These are phyloP conservation scores for Anser brachyrhynchus DNA, from an alignment of 2,113 vertebrate genomes.

Conservation along the genomic window DNA sequence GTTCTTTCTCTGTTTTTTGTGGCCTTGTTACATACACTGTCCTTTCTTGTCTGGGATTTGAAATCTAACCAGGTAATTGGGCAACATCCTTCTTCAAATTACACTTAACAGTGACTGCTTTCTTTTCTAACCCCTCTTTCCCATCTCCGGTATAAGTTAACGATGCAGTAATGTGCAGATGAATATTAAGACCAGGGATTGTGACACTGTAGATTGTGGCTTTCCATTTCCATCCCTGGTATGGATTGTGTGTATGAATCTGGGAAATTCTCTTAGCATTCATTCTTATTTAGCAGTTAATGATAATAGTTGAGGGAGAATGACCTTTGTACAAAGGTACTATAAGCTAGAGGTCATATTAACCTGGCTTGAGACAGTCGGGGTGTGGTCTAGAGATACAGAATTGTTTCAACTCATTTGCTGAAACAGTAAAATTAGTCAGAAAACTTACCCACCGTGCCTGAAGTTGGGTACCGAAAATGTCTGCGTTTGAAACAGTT, in stretches of 20 bases:
- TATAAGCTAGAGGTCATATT: neutral
- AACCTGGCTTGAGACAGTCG: neutral
- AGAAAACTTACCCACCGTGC: neutral
- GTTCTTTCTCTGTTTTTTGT: neutral
- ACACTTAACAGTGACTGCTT: neutral
- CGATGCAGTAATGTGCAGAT: rapidly evolving
- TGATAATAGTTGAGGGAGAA: neutral
- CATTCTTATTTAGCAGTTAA: neutral
- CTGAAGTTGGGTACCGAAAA: neutral
- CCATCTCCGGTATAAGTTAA: neutral
- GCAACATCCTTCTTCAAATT: neutral
- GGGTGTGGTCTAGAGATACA: rapidly evolving
- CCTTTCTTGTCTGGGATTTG: neutral
- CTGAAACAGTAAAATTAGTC: neutral
- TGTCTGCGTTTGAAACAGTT: neutral
- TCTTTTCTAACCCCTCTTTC: neutral
- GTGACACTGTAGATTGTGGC: neutral
- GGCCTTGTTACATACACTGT: neutral
- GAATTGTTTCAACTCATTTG: neutral
- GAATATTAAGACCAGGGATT: neutral
- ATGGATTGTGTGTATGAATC: neutral
- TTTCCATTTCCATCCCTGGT: neutral
- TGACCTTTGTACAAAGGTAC: neutral
- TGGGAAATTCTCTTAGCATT: neutral
- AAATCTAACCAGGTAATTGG: neutral